These are phyloP conservation scores for Helicoverpa assulta DNA, from an alignment of 2,888 invertebrate genomes.

Conservation along the genomic window DNA sequence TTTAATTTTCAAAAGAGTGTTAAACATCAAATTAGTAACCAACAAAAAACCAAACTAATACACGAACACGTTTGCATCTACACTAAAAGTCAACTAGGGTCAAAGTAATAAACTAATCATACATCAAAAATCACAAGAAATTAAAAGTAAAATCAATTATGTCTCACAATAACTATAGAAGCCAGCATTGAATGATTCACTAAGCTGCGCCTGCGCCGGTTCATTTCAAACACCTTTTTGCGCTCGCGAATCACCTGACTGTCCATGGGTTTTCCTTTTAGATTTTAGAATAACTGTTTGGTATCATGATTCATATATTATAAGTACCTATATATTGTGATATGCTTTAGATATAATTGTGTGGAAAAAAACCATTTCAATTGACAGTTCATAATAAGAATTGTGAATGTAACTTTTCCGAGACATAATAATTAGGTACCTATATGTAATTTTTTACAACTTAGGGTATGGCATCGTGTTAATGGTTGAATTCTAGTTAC, in stretches of 20 bases:
- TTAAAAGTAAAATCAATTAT: constrained; percentile 10
- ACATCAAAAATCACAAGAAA: constrained; percentile 2
- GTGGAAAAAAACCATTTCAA: not conserved
- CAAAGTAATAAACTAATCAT: constrained; percentile 8
- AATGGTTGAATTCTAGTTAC: too few species aligned
- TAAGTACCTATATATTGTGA: not conserved
- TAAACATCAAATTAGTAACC: not conserved
- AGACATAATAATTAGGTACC: too few species aligned
- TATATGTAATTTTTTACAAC: too few species aligned
- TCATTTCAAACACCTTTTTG: constrained; percentile 38
- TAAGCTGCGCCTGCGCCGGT: constrained; percentile 25
- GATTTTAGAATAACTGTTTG: constrained; percentile 22
- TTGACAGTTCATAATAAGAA: too few species aligned
- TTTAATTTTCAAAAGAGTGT: not conserved
- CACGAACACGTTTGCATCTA: not conserved
- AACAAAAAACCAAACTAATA: not conserved
- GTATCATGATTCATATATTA: constrained; percentile 13
- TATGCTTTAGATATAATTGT: not conserved
- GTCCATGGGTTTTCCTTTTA: constrained; percentile 33
- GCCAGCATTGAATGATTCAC: constrained; percentile 42
- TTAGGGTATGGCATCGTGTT: too few species aligned
- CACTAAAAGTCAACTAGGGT: constrained; percentile 17
- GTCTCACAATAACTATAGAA: constrained; percentile 27
- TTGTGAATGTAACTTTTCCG: too few species aligned
- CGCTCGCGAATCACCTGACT: constrained; percentile 33